A percentile compares a stretch with the other conserved stretches of the same genome.
Evolutionary conservation across 2,888 invertebrate species (phyloP).

Genomic region (Cephalotes varians): DNA sequence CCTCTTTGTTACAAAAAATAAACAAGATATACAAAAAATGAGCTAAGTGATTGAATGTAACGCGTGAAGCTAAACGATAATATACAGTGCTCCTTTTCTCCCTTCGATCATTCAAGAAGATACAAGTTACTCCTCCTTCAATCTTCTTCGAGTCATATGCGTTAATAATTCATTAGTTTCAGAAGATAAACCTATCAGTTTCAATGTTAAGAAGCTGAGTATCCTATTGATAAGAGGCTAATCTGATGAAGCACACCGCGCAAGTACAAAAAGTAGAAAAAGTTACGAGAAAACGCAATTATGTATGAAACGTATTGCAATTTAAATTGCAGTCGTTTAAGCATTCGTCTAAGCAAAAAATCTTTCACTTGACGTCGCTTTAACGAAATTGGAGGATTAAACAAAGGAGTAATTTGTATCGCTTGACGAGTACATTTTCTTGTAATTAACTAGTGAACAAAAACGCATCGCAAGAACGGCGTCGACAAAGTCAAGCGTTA

Average conservation of each 20-base stretch:
- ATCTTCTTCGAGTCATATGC: conserved; percentile 56
- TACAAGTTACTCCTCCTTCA: conserved; percentile 64
- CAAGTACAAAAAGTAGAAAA: conserved; percentile 57
- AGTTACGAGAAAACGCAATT: conserved; percentile 37
- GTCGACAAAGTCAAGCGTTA: conserved; percentile 68
- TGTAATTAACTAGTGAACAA: conserved; percentile 63
- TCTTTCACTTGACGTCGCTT: conserved; percentile 11
- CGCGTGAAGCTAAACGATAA: conserved; percentile 68
- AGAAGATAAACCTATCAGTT: too few relatives aligned
- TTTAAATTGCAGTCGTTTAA: conserved; percentile 44
- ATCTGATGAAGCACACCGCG: conserved; percentile 22
- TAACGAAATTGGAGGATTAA: conserved; percentile 59
- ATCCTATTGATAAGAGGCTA: conserved; percentile 1
- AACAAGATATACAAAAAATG: conserved; percentile 63
- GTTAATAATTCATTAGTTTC: conserved; percentile 25
- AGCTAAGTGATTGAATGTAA: conserved; percentile 56
- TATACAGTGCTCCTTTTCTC: conserved; percentile 66
- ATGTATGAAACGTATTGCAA: conserved; percentile 31
- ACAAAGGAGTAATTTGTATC: conserved; percentile 62
- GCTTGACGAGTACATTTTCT: conserved; percentile 37
- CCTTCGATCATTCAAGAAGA: conserved; percentile 39
- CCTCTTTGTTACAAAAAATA: conserved; percentile 44
- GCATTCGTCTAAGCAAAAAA: conserved; percentile 34
- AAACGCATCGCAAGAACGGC: conserved; percentile 71
- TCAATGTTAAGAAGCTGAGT: conserved; percentile 16